Percentiles rank a stretch among this genome's conserved stretches.
phyloP scores from a whole-genome alignment of 2,797 vertebrate species.

The Malacoraja senta region DNA sequence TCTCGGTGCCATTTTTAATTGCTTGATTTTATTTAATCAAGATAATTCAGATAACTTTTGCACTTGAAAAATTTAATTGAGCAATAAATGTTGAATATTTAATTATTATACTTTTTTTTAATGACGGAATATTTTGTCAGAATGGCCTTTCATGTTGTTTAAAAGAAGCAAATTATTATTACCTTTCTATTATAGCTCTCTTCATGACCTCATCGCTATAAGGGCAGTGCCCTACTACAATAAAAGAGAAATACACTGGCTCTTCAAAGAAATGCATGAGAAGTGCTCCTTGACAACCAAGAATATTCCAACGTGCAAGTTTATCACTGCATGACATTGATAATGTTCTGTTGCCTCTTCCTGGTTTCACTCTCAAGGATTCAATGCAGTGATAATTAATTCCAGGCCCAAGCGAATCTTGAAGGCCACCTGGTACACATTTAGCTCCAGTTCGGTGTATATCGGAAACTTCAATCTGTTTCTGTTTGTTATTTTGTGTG shows the following conservation, averaged over 20 bases:
- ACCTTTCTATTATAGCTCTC: conserved; percentile 73
- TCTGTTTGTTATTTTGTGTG: not conserved
- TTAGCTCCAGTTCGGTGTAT: conserved; percentile 85
- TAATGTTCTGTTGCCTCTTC: conserved; percentile 75
- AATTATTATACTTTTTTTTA: not conserved
- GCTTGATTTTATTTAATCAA: not conserved
- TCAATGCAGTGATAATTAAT: conserved; percentile 69
- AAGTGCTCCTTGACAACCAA: conserved; percentile 88
- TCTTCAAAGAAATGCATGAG: conserved; percentile 80
- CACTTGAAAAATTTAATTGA: not conserved
- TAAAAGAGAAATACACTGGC: conserved; percentile 69
- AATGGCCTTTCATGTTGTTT: not conserved
- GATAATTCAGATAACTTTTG: not conserved
- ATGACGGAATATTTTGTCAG: not conserved
- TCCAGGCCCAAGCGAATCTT: conserved; percentile 63
- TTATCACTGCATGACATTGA: conserved; percentile 96
- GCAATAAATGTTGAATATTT: not conserved
- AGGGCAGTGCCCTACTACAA: conserved; percentile 78
- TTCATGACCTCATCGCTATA: conserved; percentile 69
- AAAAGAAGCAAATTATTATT: conserved; percentile 42
- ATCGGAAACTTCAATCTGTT: conserved; percentile 52
- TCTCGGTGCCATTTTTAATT: not conserved
- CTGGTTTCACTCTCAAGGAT: conserved; percentile 78
- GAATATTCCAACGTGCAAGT: conserved; percentile 78
- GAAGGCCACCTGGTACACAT: conserved; percentile 67